Conservation (phyloP, 35 echinoderm and acorn worm species). For the Strongylocentrotus purpuratus region DNA sequence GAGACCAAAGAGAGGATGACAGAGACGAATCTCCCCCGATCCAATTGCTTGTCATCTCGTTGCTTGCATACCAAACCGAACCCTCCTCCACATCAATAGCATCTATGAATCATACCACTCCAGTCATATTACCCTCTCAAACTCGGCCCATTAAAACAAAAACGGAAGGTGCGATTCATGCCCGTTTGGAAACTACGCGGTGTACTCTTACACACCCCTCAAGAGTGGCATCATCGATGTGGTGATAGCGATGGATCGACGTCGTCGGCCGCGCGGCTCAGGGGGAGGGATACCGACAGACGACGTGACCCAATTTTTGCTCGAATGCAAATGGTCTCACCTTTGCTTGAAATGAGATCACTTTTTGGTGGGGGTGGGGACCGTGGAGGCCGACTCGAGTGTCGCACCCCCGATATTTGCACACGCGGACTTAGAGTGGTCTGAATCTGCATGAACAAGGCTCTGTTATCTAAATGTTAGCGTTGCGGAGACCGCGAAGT, state of each 20-base stretch:
- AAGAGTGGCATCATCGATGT: not conserved
- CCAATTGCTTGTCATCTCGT: not conserved
- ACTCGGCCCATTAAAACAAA: slow-evolving; percentile 38
- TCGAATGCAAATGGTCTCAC: slow-evolving; percentile 43
- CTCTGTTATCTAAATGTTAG: slow-evolving; percentile 45
- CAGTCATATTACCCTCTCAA: slow-evolving; percentile 42
- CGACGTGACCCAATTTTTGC: slow-evolving; percentile 41
- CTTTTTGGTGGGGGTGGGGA: slow-evolving; percentile 10
- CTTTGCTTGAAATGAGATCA: slow-evolving; percentile 20
- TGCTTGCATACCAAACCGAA: not conserved
- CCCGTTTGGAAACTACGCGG: slow-evolving; percentile 41
- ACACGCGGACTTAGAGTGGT: slow-evolving; percentile 23
- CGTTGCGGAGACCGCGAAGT: slow-evolving; percentile 36
- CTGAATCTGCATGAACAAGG: slow-evolving; percentile 24
- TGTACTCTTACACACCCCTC: slow-evolving; percentile 36
- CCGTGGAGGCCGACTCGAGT: slow-evolving; percentile 3
- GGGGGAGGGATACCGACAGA: slow-evolving; percentile 31
- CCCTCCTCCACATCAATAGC: not conserved
- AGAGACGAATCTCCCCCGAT: not conserved
- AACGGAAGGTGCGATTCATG: not conserved
- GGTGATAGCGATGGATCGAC: not conserved
- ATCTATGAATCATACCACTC: slow-evolving; percentile 48
- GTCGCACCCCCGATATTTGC: slow-evolving; percentile 25
- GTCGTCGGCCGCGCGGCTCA: not conserved
- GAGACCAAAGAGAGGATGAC: not conserved